Conservation (phyloP, 1,140 invertebrate species). For the Akabosia matsudoensis region DNA sequence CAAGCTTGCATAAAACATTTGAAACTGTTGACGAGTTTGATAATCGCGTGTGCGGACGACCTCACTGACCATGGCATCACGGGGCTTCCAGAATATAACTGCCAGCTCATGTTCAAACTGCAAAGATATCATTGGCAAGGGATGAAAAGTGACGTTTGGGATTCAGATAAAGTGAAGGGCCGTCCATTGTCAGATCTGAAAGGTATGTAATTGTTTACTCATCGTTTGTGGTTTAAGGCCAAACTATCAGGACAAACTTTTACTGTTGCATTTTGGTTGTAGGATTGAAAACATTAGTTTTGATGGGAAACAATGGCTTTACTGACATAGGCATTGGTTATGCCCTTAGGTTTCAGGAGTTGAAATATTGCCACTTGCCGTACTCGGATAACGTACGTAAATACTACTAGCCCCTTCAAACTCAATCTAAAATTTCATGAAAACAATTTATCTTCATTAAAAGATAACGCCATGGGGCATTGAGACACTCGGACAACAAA, state of each 20-base stretch:
- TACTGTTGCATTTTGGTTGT: background rate
- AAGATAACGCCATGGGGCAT: conserved; percentile 29
- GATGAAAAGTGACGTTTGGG: background rate
- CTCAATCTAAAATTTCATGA: background rate
- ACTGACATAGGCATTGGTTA: conserved; percentile 24
- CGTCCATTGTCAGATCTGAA: background rate
- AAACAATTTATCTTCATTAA: background rate
- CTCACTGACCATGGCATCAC: conserved; percentile 9
- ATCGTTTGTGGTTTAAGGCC: background rate
- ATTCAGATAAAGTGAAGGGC: background rate
- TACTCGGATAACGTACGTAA: conserved; percentile 14
- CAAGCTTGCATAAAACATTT: background rate
- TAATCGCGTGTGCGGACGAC: background rate
- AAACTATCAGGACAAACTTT: background rate
- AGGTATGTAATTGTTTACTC: conserved; percentile 3
- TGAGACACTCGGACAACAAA: conserved; percentile 1
- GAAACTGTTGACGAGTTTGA: background rate
- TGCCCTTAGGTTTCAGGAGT: conserved; percentile 4
- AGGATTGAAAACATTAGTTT: conserved; percentile 9
- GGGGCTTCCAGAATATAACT: background rate
- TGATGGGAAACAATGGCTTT: background rate
- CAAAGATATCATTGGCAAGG: background rate
- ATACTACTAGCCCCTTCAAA: background rate
- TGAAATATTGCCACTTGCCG: background rate
- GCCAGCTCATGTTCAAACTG: background rate